These are phyloP conservation scores for Heterohyrax brucei DNA, from an alignment of 2,797 vertebrate species.

Conservation along the genomic window DNA sequence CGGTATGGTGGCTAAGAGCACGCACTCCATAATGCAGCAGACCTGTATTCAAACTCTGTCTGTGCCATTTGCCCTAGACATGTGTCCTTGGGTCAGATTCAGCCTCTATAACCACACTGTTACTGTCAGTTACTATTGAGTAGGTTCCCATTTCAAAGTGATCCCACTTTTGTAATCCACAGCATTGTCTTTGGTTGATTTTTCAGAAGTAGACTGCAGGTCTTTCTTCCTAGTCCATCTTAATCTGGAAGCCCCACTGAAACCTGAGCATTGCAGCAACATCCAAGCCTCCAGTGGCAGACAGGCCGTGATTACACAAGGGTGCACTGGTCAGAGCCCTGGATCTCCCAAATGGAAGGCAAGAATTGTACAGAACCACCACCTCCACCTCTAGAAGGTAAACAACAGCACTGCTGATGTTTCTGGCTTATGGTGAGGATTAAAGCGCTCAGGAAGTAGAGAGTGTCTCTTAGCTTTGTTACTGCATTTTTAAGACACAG, in stretches of 20 bases:
- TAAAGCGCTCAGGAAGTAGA: background rate
- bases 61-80: no score
- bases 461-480: background rate
- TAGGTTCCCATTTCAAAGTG: background rate
- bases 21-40: background rate
- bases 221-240: background rate
- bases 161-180: background rate
- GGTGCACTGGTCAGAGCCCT: background rate
- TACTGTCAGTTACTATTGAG: background rate
- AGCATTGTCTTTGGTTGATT: background rate
- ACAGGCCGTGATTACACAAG: background rate
- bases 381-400: background rate
- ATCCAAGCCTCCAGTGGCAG: background rate
- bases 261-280: background rate
- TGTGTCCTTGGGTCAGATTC: background rate
- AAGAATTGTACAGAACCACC: background rate
- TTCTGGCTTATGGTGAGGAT: background rate
- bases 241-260: background rate
- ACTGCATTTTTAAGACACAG: slow-evolving; percentile 19
- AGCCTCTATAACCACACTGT: background rate
- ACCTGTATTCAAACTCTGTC: background rate
- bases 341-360: background rate
- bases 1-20: accelerated
- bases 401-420: background rate
- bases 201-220: background rate